Conservation (phyloP, 2,888 invertebrate genomes). For the Heterodera filipjevi region DNA sequence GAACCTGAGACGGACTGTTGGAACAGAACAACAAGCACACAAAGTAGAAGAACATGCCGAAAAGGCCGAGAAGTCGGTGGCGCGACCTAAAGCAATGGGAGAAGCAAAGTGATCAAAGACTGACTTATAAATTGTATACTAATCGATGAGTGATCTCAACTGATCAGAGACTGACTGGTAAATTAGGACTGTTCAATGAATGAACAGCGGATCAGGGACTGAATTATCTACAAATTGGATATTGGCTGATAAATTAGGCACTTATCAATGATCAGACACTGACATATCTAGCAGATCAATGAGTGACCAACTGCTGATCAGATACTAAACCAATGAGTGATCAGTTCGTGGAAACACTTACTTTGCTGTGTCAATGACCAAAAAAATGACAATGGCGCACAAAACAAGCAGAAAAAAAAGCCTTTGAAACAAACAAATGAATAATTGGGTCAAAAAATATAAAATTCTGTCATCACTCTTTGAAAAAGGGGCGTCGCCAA, state of each 20-base stretch:
- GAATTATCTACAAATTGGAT: too few relatives aligned
- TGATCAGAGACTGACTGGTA: too few relatives aligned
- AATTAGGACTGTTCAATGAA: too few relatives aligned
- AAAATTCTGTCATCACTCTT: background rate
- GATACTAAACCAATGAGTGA: background rate
- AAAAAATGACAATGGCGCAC: conserved; percentile 38
- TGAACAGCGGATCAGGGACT: too few relatives aligned
- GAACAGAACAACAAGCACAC: conserved; percentile 55
- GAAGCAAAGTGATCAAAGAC: too few relatives aligned
- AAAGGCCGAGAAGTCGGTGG: conserved; percentile 52
- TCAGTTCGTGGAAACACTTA: background rate
- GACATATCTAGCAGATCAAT: too few relatives aligned
- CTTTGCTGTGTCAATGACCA: conserved; percentile 47
- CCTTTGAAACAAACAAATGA: conserved; percentile 31
- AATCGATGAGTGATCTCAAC: too few relatives aligned
- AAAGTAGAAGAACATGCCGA: conserved; percentile 57
- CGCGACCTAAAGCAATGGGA: conserved; percentile 34
- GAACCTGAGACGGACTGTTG: conserved; percentile 49
- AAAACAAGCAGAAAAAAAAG: conserved; percentile 38
- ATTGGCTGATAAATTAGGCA: too few relatives aligned
- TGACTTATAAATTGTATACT: too few relatives aligned
- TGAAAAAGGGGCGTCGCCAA: background rate
- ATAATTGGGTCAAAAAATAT: background rate
- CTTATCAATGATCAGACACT: too few relatives aligned
- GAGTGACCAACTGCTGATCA: too few relatives aligned